Percentiles rank a stretch among this genome's conserved stretches.
phyloP scores from a whole-genome alignment of 2,113 vertebrate species.

The Serinus canaria region DNA sequence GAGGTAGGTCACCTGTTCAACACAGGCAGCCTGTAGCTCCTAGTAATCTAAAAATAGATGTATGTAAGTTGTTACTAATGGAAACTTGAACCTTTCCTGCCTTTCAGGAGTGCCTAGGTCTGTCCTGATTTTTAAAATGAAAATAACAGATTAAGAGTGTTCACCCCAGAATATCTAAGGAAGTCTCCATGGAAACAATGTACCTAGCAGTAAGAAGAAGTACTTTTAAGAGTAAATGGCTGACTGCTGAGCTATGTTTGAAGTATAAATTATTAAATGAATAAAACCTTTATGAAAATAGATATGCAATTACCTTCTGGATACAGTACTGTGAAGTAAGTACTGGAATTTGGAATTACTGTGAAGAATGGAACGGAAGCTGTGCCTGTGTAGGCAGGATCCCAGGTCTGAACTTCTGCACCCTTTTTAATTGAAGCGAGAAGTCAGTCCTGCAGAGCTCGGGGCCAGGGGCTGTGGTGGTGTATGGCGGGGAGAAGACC shows the following conservation, averaged over 20 bases:
- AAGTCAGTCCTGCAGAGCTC: too few species aligned
- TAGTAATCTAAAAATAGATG: neutral
- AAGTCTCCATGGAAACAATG: conserved; percentile 22
- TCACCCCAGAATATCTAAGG: neutral
- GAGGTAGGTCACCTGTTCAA: neutral
- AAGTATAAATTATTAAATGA: neutral
- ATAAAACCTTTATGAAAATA: neutral
- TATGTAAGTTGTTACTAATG: neutral
- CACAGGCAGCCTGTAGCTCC: neutral
- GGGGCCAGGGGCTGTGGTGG: fast-evolving
- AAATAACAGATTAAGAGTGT: neutral
- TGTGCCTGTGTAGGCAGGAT: neutral
- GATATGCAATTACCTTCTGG: neutral
- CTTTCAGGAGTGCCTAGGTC: neutral
- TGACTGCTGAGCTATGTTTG: neutral
- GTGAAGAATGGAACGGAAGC: neutral
- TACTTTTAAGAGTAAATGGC: neutral
- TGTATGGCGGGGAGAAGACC: fast-evolving
- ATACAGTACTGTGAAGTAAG: neutral
- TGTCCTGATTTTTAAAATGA: neutral
- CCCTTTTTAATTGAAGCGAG: neutral
- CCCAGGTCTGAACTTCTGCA: fast-evolving
- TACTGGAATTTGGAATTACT: neutral
- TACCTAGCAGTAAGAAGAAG: neutral
- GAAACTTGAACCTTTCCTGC: neutral